Conservation (phyloP, 1,140 invertebrate species). For the Heliothis virescens region DNA sequence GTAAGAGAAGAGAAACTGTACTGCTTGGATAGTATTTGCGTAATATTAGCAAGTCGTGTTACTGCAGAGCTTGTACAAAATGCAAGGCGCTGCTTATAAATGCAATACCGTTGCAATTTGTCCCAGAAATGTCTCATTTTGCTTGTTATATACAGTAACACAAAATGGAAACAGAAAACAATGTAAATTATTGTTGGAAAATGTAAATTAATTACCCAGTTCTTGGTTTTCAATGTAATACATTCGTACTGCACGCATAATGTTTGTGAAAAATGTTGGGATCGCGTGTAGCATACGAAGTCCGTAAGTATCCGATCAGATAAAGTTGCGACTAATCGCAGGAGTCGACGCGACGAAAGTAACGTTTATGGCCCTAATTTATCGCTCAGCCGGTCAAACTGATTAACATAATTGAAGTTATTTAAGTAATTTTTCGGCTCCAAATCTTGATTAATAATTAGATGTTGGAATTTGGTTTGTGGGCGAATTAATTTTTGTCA, state of each 20-base stretch:
- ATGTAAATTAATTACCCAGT: conserved; percentile 30
- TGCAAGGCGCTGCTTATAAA: neutral
- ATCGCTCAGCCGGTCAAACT: conserved; percentile 34
- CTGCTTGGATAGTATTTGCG: too few relatives aligned
- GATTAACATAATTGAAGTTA: conserved; percentile 48
- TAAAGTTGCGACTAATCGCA: conserved; percentile 44
- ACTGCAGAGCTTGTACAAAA: neutral
- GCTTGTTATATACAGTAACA: neutral
- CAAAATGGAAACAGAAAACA: conserved; percentile 10
- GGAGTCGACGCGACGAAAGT: conserved; percentile 47
- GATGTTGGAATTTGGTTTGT: conserved; percentile 21
- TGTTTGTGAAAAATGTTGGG: conserved; percentile 27
- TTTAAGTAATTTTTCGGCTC: conserved; percentile 40
- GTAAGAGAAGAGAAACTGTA: too few relatives aligned
- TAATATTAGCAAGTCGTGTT: neutral
- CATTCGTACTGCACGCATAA: conserved; percentile 31
- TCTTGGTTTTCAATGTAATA: conserved; percentile 31
- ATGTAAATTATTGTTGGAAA: conserved; percentile 36
- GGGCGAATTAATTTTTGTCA: conserved; percentile 38
- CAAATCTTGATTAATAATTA: conserved; percentile 42
- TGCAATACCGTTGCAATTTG: conserved; percentile 17
- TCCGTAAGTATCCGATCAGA: conserved; percentile 41
- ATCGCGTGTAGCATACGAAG: conserved; percentile 25
- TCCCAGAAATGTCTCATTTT: conserved; percentile 21
- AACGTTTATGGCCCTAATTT: conserved; percentile 52